These are phyloP conservation scores for Margarornis squamiger DNA, from an alignment of 2,797 vertebrate genomes.

Conservation along the genomic window DNA sequence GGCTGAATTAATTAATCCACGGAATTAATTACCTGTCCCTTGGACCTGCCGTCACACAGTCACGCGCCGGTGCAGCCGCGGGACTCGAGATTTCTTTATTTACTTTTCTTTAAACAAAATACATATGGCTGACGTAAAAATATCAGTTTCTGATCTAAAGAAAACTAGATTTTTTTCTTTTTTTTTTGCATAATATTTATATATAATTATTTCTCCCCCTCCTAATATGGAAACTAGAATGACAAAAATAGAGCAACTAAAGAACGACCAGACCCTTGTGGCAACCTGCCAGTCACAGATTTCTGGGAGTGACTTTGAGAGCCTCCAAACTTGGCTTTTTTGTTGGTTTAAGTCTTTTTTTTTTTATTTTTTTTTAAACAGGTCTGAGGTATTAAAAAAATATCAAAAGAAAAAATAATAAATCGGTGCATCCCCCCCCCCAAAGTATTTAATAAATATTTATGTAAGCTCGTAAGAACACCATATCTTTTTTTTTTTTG, in stretches of 20 bases:
- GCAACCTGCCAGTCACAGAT: constrained; percentile 64
- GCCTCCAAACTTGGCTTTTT: constrained; percentile 47
- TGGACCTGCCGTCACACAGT: constrained; percentile 16
- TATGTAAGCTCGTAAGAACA: constrained; percentile 37
- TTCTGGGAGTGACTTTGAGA: constrained; percentile 58
- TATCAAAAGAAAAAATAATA: constrained; percentile 33
- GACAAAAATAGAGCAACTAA: constrained; percentile 48
- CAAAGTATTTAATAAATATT: constrained; percentile 66
- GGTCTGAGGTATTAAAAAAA: constrained; percentile 76
- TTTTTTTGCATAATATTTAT: constrained; percentile 78
- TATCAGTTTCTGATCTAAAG: constrained; percentile 78
- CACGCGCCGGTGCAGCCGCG: background rate
- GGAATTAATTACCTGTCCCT: constrained; percentile 55
- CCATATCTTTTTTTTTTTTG: background rate
- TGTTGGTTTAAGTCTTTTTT: constrained; percentile 19
- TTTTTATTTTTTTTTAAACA: background rate
- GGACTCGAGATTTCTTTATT: constrained; percentile 49
- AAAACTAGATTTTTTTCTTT: constrained; percentile 70
- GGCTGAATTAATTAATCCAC: constrained; percentile 25
- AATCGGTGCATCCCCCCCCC: background rate
- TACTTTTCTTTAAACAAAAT: constrained; percentile 76
- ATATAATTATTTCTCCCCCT: constrained; percentile 47
- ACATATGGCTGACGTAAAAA: constrained; percentile 80
- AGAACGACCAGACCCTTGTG: constrained; percentile 61
- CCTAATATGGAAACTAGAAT: constrained; percentile 63